phyloP scores from a whole-genome alignment of 2,113 vertebrate species.

The Polyodon spathula region DNA sequence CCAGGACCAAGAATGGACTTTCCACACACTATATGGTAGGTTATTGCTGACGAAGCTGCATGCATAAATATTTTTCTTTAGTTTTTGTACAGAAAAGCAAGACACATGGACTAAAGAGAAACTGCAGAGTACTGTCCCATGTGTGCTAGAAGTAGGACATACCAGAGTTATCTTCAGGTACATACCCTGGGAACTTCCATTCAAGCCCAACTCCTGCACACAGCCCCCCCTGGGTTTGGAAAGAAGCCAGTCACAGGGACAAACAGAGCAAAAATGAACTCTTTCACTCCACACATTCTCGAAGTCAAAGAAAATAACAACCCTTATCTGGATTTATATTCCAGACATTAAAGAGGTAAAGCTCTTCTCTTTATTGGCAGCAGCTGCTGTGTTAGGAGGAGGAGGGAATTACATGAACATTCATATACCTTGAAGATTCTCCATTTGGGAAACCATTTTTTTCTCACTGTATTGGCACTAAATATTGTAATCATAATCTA shows the following conservation, averaged over 20 bases:
- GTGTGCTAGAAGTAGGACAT: constrained; percentile 13
- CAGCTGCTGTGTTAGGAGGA: no score
- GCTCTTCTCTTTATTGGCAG: no score
- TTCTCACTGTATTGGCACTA: no score
- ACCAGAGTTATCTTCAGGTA: constrained; percentile 22
- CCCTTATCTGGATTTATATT: no score
- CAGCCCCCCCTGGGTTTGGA: constrained; percentile 14
- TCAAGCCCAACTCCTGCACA: constrained; percentile 17
- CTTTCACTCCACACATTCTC: not conserved
- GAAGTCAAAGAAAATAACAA: not conserved
- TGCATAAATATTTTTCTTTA: not conserved
- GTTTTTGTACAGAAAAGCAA: not conserved
- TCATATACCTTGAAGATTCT: no score
- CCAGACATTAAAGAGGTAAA: no score
- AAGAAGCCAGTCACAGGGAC: constrained; percentile 16
- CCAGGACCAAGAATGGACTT: no score
- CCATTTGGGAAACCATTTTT: no score
- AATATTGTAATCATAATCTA: no score
- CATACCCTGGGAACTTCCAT: constrained; percentile 15
- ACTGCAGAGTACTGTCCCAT: constrained; percentile 11
- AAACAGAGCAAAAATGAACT: constrained; percentile 9
- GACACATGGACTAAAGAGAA: not conserved
- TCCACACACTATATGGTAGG: no score
- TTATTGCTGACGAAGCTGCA: not conserved
- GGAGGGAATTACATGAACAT: no score